These are phyloP conservation scores for Dreissena polymorpha DNA, from an alignment of 1,140 invertebrate species.

Conservation along the genomic window DNA sequence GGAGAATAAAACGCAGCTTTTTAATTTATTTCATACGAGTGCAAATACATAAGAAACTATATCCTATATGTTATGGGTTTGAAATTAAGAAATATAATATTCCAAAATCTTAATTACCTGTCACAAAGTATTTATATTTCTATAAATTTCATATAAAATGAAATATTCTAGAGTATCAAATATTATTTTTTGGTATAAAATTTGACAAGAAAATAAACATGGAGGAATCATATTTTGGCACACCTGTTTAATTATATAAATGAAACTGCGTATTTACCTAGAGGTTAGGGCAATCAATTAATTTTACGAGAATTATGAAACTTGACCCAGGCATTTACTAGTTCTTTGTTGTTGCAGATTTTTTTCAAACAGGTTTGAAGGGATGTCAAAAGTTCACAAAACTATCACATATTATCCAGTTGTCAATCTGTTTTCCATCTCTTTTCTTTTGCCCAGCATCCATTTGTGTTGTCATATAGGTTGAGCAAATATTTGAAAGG, in stretches of 20 bases:
- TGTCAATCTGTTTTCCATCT: conserved; percentile 16
- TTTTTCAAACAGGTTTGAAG: conserved; percentile 8
- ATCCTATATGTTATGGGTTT: conserved; percentile 16
- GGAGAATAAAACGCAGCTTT: no score
- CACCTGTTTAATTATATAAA: conserved; percentile 56
- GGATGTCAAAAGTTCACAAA: conserved; percentile 53
- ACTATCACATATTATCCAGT: conserved; percentile 20
- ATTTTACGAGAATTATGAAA: conserved; percentile 56
- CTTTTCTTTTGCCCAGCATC: conserved; percentile 34
- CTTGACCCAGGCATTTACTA: conserved; percentile 5
- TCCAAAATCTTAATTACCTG: conserved; percentile 52
- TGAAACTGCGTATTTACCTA: conserved; percentile 41
- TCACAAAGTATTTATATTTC: conserved; percentile 55
- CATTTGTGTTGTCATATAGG: conserved; percentile 53
- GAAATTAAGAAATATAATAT: conserved; percentile 49
- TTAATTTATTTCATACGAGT: no score
- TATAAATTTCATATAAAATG: conserved; percentile 60
- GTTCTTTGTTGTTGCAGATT: not conserved
- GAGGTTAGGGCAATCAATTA: conserved; percentile 45
- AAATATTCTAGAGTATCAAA: conserved; percentile 45
- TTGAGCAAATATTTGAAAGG: conserved; percentile 54
- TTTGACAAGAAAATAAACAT: conserved; percentile 50
- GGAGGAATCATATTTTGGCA: conserved; percentile 8
- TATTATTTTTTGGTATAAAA: conserved; percentile 47
- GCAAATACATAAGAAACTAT: no score